These are phyloP conservation scores for Archocentrus centrarchus DNA, from an alignment of 2,113 vertebrate species.

Conservation along the genomic window DNA sequence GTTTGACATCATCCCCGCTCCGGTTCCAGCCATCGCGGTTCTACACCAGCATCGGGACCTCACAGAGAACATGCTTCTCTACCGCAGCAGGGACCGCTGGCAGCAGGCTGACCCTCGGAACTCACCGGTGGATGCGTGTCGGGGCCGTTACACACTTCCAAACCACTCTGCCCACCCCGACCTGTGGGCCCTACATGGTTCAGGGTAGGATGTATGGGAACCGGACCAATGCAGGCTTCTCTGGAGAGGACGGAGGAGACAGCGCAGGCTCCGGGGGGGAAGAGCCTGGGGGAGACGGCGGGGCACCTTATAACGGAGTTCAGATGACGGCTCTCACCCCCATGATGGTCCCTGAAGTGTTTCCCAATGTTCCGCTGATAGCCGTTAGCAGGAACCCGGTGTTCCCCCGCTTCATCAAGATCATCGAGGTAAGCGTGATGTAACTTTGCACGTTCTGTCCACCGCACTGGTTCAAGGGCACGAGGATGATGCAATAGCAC, in stretches of 20 bases:
- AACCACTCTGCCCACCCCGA: neutral
- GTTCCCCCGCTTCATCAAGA: constrained; percentile 98
- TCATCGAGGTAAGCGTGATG: constrained; percentile 88
- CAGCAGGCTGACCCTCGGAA: constrained; percentile 9
- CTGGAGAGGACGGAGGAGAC: constrained; percentile 78
- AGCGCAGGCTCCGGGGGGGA: constrained; percentile 78
- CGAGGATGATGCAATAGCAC: constrained; percentile 37
- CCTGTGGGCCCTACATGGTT: neutral
- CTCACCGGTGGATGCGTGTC: constrained; percentile 61
- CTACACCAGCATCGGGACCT: constrained; percentile 23
- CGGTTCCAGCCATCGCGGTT: constrained; percentile 9
- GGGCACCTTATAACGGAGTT: constrained; percentile 69
- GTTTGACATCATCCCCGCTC: neutral
- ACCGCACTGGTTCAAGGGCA: constrained; percentile 6
- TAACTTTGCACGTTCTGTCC: neutral
- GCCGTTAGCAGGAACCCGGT: constrained; percentile 94
- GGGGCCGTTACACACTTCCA: constrained; percentile 3
- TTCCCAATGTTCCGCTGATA: constrained; percentile 93
- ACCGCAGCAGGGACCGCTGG: constrained; percentile 29
- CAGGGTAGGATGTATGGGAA: constrained; percentile 71
- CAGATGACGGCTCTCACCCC: constrained; percentile 93
- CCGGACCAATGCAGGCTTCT: constrained; percentile 67
- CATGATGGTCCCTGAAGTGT: constrained; percentile 92
- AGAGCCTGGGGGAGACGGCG: constrained; percentile 80
- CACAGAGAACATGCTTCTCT: constrained; percentile 1